Evolutionary conservation across 2,888 invertebrate genomes (phyloP).

Genomic region (Cryptops parisi): DNA sequence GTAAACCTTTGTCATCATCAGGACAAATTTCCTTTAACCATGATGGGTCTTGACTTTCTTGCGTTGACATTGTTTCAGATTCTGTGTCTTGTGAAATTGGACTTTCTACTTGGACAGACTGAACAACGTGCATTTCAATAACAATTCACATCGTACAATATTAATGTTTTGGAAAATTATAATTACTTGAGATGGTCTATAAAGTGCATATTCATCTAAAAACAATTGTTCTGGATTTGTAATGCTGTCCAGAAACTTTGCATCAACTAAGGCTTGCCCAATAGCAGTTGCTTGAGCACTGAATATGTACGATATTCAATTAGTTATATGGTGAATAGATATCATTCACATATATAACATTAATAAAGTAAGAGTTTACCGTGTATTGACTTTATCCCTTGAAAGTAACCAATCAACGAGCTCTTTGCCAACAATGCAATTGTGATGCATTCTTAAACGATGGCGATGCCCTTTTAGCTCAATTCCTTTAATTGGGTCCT

Average conservation of each 20-base stretch:
- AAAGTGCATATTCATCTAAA: slow-evolving; percentile 47
- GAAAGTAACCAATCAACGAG: slow-evolving; percentile 69
- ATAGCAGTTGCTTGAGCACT: slow-evolving; percentile 61
- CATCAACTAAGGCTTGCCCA: slow-evolving; percentile 61
- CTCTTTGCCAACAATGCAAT: slow-evolving; percentile 63
- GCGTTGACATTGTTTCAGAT: slow-evolving; percentile 21
- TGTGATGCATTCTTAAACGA: slow-evolving; percentile 53
- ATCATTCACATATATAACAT: too few relatives aligned
- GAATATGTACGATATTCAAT: too few relatives aligned
- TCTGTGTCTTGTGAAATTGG: slow-evolving; percentile 15
- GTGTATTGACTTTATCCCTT: slow-evolving; percentile 57
- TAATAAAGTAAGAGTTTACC: slow-evolving; percentile 37
- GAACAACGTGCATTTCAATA: too few relatives aligned
- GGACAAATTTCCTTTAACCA: slow-evolving; percentile 40
- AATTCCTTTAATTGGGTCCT: slow-evolving; percentile 41
- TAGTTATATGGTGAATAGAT: too few relatives aligned
- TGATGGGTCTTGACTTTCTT: slow-evolving; percentile 44
- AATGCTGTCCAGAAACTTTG: slow-evolving; percentile 51
- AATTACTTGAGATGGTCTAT: slow-evolving; percentile 35
- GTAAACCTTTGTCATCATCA: slow-evolving; percentile 14
- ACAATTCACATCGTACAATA: background rate
- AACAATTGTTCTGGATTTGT: slow-evolving; percentile 42
- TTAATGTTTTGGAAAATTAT: too few relatives aligned
- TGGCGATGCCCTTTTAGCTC: slow-evolving; percentile 48
- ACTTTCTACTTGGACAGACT: slow-evolving; percentile 16